Percentiles rank a stretch among this genome's conserved stretches.
phyloP scores from a whole-genome alignment of 2,113 vertebrate species.

The Melanerpes aurifrons region DNA sequence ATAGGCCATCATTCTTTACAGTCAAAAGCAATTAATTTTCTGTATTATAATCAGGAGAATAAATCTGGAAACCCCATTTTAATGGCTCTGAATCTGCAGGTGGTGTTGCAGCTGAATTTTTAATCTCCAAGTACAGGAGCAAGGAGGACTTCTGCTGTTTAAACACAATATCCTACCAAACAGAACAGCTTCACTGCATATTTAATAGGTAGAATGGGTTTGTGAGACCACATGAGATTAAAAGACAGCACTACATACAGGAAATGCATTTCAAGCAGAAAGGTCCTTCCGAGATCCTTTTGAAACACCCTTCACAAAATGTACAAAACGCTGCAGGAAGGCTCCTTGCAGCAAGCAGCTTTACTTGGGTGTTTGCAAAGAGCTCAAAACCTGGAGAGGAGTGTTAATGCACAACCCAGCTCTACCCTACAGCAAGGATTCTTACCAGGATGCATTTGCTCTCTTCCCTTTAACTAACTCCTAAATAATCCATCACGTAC shows the following conservation, averaged over 20 bases:
- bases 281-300: neutral
- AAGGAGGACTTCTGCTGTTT: slow-evolving; percentile 12
- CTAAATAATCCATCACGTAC: neutral
- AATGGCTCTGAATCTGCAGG: slow-evolving; percentile 18
- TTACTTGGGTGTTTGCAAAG: neutral
- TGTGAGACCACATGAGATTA: slow-evolving; percentile 19
- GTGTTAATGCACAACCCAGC: neutral
- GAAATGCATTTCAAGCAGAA: slow-evolving; percentile 45
- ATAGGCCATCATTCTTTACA: slow-evolving; percentile 48
- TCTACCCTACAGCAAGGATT: neutral
- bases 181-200: slow-evolving; percentile 52
- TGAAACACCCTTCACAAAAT: neutral
- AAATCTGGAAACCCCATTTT: slow-evolving; percentile 56
- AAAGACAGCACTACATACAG: slow-evolving; percentile 18
- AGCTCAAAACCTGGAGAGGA: neutral
- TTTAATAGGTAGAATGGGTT: slow-evolving; percentile 43
- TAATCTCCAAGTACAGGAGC: slow-evolving; percentile 48
- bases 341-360: neutral
- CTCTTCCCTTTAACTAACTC: neutral
- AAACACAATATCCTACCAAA: slow-evolving; percentile 48
- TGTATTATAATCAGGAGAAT: slow-evolving; percentile 56
- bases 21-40: slow-evolving; percentile 67
- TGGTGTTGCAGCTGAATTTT: slow-evolving; percentile 28
- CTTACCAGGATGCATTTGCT: neutral
- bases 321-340: neutral